Conservation (phyloP, 2,888 invertebrate species). For the Petrolisthes manimaculis region DNA sequence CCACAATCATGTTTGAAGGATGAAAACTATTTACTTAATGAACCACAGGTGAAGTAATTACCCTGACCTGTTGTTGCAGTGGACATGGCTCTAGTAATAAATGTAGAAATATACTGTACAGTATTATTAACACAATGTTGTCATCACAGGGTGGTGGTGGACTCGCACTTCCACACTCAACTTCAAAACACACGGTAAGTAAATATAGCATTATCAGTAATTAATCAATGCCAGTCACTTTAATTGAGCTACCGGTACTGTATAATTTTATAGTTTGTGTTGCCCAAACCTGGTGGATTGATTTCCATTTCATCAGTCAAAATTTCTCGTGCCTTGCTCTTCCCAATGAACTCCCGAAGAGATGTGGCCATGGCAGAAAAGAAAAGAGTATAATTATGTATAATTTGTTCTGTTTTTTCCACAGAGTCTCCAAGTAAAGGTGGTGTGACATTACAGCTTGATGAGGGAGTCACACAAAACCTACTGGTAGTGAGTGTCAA, state of each 20-base stretch:
- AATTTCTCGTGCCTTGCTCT: no score
- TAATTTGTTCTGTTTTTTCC: background rate
- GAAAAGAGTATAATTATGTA: background rate
- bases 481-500: constrained; percentile 73
- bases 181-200: constrained; percentile 77
- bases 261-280: no score
- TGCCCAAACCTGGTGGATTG: no score
- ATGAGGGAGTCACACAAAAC: constrained; percentile 33
- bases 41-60: background rate
- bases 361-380: background rate
- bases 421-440: constrained; percentile 46
- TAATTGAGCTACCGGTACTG: no score
- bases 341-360: no score
- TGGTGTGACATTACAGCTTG: constrained; percentile 19
- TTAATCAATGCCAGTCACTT: no score
- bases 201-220: no score
- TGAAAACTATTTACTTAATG: background rate
- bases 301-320: no score
- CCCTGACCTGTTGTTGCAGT: background rate
- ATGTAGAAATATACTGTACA: background rate
- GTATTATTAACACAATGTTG: background rate
- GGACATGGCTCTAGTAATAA: background rate
- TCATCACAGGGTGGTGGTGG: constrained; percentile 65
- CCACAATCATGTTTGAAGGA: background rate
- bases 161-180: constrained; percentile 76